phyloP scores from a whole-genome alignment of 2,888 invertebrate species.

The Sipha maydis region DNA sequence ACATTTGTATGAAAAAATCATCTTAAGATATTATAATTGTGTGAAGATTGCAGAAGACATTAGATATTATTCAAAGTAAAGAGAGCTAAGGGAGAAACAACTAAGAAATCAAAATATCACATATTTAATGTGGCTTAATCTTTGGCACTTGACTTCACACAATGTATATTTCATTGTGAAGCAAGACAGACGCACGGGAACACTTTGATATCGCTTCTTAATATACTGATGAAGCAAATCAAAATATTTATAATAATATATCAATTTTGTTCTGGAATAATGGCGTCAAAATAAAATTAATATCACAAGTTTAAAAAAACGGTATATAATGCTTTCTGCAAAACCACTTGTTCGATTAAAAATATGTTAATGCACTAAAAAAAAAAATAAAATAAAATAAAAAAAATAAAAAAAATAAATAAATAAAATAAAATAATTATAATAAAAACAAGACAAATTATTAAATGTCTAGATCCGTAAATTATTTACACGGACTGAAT shows the following conservation, averaged over 20 bases:
- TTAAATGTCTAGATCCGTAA: constrained; percentile 47
- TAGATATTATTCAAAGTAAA: constrained; percentile 53
- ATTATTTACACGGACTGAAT: constrained; percentile 55
- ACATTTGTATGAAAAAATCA: constrained; percentile 38
- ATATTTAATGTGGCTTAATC: constrained; percentile 49
- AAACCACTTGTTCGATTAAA: constrained; percentile 61
- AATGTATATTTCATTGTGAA: constrained; percentile 58
- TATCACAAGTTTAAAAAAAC: constrained; percentile 58
- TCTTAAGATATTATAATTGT: constrained; percentile 38
- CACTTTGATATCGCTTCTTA: constrained; percentile 40
- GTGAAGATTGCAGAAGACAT: constrained; percentile 61
- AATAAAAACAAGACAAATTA: constrained; percentile 40
- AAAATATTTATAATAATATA: constrained; percentile 48
- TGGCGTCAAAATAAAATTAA: constrained; percentile 60
- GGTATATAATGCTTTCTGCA: constrained; percentile 60
- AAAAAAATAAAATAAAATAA: constrained; percentile 47
- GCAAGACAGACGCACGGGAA: constrained; percentile 50
- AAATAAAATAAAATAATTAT: constrained; percentile 19
- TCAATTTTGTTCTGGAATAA: constrained; percentile 59
- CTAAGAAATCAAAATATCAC: constrained; percentile 51
- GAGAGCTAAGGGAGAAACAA: constrained; percentile 41
- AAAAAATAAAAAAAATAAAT: constrained; percentile 11
- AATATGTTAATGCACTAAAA: constrained; percentile 59
- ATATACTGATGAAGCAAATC: constrained; percentile 38
- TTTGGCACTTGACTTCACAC: constrained; percentile 61